These are phyloP conservation scores for Trematomus loennbergii DNA, from an alignment of 2,113 vertebrate genomes.

Conservation along the genomic window DNA sequence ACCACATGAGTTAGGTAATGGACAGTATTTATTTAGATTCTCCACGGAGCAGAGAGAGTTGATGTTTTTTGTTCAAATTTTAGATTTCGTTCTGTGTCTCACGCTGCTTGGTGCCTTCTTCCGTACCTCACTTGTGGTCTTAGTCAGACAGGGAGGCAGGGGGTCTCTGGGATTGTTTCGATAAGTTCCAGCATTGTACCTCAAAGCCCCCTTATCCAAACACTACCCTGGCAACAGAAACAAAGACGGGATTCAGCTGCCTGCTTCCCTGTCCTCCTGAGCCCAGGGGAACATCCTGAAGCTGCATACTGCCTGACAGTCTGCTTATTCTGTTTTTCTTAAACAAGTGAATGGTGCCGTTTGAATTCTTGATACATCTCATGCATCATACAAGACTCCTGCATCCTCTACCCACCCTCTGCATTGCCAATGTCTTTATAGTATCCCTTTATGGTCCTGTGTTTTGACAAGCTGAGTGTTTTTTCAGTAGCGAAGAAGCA, in stretches of 20 bases:
- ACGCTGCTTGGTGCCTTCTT: not conserved
- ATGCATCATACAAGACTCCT: not conserved
- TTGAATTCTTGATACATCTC: slow-evolving; percentile 17
- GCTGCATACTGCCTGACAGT: slow-evolving; percentile 34
- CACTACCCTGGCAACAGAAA: slow-evolving; percentile 75
- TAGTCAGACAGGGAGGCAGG: slow-evolving; percentile 51
- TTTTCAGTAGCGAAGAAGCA: slow-evolving; percentile 40
- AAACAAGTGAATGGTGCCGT: slow-evolving; percentile 10
- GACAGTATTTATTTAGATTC: slow-evolving; percentile 36
- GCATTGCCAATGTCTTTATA: not conserved
- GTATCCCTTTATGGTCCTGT: not conserved
- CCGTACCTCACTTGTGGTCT: slow-evolving; percentile 33
- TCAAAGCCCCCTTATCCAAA: slow-evolving; percentile 79
- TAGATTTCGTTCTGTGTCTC: slow-evolving; percentile 16
- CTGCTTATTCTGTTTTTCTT: slow-evolving; percentile 20
- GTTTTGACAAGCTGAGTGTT: slow-evolving; percentile 13
- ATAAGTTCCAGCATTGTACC: slow-evolving; percentile 70
- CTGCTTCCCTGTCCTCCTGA: slow-evolving; percentile 56
- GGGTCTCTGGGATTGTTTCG: slow-evolving; percentile 71
- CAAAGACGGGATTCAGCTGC: slow-evolving; percentile 79
- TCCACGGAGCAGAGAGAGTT: slow-evolving; percentile 1
- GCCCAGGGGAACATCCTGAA: slow-evolving; percentile 76
- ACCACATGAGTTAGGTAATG: slow-evolving; percentile 11
- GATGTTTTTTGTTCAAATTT: not conserved
- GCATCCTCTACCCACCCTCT: not conserved